Percentiles rank a stretch among this genome's conserved stretches.
Conservation (phyloP, 2,797 vertebrate genomes). For the Arnoldichthys spilopterus region DNA sequence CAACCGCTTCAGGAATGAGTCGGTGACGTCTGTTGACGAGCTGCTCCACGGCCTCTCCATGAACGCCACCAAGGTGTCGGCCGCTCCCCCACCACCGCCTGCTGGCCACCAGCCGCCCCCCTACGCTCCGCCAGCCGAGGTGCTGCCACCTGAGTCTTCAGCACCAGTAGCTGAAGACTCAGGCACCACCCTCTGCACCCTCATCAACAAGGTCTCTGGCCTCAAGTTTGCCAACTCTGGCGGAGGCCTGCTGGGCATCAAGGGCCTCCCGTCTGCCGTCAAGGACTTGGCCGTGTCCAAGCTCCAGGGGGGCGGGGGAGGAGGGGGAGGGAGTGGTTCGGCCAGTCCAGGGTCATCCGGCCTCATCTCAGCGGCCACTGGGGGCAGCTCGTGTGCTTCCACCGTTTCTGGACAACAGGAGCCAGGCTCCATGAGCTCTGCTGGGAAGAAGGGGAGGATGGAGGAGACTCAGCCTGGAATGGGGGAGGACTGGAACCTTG, state of each 20-base stretch:
- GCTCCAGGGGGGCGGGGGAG: slow-evolving; percentile 89
- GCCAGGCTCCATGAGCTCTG: slow-evolving; percentile 70
- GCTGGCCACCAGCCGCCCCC: slow-evolving; percentile 79
- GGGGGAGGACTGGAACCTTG: slow-evolving; percentile 85
- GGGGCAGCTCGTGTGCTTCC: slow-evolving; percentile 77
- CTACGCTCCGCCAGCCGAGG: slow-evolving; percentile 84
- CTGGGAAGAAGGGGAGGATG: slow-evolving; percentile 85
- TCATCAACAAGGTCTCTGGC: slow-evolving; percentile 98
- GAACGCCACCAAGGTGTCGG: slow-evolving; percentile 95
- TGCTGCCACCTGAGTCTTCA: slow-evolving; percentile 77
- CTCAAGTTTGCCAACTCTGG: slow-evolving; percentile 93
- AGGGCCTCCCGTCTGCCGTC: slow-evolving; percentile 91
- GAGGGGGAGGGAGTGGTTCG: slow-evolving; percentile 79
- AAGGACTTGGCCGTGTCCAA: slow-evolving; percentile 96
- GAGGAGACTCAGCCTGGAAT: slow-evolving; percentile 81
- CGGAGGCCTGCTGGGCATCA: slow-evolving; percentile 91
- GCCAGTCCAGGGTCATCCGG: slow-evolving; percentile 81
- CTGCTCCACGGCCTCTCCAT: slow-evolving; percentile 95
- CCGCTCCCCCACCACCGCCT: slow-evolving; percentile 82
- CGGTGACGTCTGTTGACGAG: slow-evolving; percentile 98
- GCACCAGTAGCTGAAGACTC: slow-evolving; percentile 81
- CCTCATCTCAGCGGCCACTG: slow-evolving; percentile 67
- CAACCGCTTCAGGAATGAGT: slow-evolving; percentile 99
- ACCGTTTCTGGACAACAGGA: slow-evolving; percentile 80
- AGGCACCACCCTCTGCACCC: slow-evolving; percentile 92